phyloP scores from a whole-genome alignment of 2,797 vertebrate species.

The Sternarchorhynchus goeldii region DNA sequence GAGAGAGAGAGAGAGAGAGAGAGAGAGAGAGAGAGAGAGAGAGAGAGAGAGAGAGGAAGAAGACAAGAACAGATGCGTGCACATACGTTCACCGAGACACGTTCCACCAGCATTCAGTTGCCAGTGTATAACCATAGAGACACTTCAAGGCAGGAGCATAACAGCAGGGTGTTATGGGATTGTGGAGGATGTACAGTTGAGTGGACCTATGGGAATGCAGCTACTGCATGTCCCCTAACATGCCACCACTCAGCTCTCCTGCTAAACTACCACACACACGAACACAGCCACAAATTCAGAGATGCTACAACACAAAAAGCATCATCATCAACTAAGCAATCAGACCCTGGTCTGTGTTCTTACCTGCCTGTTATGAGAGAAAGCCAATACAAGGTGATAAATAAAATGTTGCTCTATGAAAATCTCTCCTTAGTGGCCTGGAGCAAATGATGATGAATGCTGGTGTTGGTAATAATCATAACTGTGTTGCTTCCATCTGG shows the following conservation, averaged over 20 bases:
- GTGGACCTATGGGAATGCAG: conserved; percentile 36
- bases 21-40: not conserved
- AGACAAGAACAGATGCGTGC: not conserved
- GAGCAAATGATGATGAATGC: not conserved
- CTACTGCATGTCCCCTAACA: conserved; percentile 23
- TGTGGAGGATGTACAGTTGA: conserved; percentile 47
- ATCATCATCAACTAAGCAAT: not conserved
- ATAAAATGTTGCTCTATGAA: not conserved
- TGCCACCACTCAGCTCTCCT: conserved; percentile 10
- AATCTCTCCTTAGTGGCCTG: not conserved
- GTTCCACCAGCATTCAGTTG: conserved; percentile 22
- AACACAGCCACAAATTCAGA: conserved; percentile 1
- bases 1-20: conserved; percentile 10
- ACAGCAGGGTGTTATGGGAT: conserved; percentile 45
- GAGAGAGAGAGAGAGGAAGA: not conserved
- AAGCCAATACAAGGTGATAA: no score
- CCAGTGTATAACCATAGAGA: conserved; percentile 10
- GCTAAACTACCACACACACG: conserved; percentile 16
- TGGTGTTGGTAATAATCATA: conserved; percentile 7
- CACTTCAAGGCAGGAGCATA: conserved; percentile 15
- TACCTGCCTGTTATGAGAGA: no score
- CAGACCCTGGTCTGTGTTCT: not conserved
- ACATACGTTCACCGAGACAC: conserved; percentile 4
- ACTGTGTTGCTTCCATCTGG: not conserved
- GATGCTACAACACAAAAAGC: not conserved